Evolutionary conservation across 2,888 invertebrate species (phyloP), one percentile per base, ranked within the genome.

Genomic region (Drosophila cracens): DNA sequence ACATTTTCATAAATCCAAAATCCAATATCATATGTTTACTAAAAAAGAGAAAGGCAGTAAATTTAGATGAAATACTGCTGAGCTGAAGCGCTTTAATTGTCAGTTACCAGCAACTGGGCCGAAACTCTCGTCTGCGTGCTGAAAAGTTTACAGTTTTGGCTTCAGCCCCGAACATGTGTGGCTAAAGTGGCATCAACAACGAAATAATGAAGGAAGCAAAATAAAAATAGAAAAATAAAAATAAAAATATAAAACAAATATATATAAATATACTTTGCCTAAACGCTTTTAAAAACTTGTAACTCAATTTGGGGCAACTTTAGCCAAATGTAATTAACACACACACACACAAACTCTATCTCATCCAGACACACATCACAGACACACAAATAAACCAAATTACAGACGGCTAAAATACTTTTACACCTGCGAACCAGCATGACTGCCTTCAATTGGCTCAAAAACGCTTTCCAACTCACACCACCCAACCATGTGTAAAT

Each of bases 291-390:
- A 80, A 89, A 89, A 89, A 86, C 79, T 85, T 85, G 83, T 81
- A 86, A 86, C 89, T 86, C 77, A 89, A 90, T 86, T 89, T 81
- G 56, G 70, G 74, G 53, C 54, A 87, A 88, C 76, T 87, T 83
- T 81, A 76, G 70, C 82, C 68, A 83, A 89, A 90, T 86, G 89
- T 89, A 89, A 89, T 87, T 89, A 89, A 87, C 89, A 87, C 82
- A 25, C 46, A 46, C 25, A 25, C 25, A 86, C 76, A 79, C 67
- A 63, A 33, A 38, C 49, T 74, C 36, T 33, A 18, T 8, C 7
- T 25, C 57, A 38, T 51, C 56, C 54, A 51, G 33, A 62, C 31
- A 31, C 51, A 38, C 60, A 65, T 25, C 36, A 61, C 52, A 16
- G 6, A 31, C 40, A 46, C 34, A 38, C 31, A 51, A 53, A 70